Conservation (phyloP, 1,140 invertebrate genomes). For the Episyrphus balteatus region DNA sequence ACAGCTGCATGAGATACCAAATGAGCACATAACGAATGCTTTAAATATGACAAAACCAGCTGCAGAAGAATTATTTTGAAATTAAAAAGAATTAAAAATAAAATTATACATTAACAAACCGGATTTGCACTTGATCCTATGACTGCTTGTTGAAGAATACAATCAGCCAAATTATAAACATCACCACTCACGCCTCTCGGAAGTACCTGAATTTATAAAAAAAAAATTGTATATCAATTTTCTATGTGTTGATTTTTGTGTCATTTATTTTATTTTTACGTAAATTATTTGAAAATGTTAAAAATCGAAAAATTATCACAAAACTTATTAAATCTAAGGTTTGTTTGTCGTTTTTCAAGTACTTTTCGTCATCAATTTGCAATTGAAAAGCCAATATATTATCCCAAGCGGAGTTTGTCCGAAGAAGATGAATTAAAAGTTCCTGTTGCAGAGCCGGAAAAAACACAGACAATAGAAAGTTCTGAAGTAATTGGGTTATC, state of each 20-base stretch:
- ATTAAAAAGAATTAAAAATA: not conserved
- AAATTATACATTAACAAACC: conserved; percentile 7
- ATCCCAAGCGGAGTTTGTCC: conserved; percentile 16
- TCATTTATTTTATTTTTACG: too few species aligned
- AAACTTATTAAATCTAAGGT: too few species aligned
- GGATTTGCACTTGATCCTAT: conserved; percentile 81
- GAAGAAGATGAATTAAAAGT: conserved; percentile 11
- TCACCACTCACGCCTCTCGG: conserved; percentile 79
- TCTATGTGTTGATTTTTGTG: too few species aligned
- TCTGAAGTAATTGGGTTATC: conserved; percentile 38
- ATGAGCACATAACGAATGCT: conserved; percentile 82
- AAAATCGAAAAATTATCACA: too few species aligned
- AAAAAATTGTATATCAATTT: not conserved
- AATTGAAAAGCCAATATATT: conserved; percentile 14
- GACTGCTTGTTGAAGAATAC: conserved; percentile 83
- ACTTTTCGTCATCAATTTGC: conserved; percentile 26
- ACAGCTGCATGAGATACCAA: conserved; percentile 83
- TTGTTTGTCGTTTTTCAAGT: conserved; percentile 1
- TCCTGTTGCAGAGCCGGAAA: conserved; percentile 5
- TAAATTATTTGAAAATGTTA: too few species aligned
- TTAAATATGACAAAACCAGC: conserved; percentile 80
- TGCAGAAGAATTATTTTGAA: conserved; percentile 29
- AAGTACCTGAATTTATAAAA: conserved; percentile 44
- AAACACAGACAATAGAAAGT: not conserved
- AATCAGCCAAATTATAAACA: conserved; percentile 84